These are phyloP conservation scores for Anastatus disparis DNA, from an alignment of 1,140 invertebrate species.

Conservation along the genomic window DNA sequence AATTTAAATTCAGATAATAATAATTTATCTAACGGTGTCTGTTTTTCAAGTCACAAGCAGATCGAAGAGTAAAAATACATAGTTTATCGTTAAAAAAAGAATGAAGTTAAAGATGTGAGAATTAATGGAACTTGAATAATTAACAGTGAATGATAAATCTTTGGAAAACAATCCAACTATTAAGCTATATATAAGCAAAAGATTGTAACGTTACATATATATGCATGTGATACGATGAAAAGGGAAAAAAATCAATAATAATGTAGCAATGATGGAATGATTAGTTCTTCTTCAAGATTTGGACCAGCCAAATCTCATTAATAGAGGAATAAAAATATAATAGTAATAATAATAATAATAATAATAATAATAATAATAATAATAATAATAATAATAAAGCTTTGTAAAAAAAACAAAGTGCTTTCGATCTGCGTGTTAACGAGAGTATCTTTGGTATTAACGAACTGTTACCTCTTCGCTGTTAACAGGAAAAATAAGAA, in stretches of 20 bases:
- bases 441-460: constrained; percentile 58
- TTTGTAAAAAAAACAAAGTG: constrained; percentile 34
- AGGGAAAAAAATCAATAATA: constrained; percentile 8
- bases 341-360: too few species aligned
- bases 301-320: constrained; percentile 52
- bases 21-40: constrained; percentile 17
- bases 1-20: constrained; percentile 15
- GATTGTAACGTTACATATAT: constrained; percentile 37
- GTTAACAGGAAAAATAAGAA: constrained; percentile 27
- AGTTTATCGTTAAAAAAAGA: background rate
- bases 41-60: constrained; percentile 26
- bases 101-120: too few species aligned
- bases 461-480: constrained; percentile 25
- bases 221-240: too few species aligned
- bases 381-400: constrained; percentile 5
- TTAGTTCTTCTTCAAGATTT: constrained; percentile 38
- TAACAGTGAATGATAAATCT: constrained; percentile 34
- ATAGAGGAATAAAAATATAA: background rate
- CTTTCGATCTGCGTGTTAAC: constrained; percentile 39
- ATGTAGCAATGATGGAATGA: constrained; percentile 36
- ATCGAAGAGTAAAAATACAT: constrained; percentile 34
- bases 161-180: constrained; percentile 44
- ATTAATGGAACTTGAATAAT: constrained; percentile 26
- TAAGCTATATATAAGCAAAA: constrained; percentile 46
- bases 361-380: background rate